A percentile compares a stretch with the other conserved stretches of the same genome.
Conservation (phyloP, 92 coral and sea anemone genomes). For the Phenganax subtilis region DNA sequence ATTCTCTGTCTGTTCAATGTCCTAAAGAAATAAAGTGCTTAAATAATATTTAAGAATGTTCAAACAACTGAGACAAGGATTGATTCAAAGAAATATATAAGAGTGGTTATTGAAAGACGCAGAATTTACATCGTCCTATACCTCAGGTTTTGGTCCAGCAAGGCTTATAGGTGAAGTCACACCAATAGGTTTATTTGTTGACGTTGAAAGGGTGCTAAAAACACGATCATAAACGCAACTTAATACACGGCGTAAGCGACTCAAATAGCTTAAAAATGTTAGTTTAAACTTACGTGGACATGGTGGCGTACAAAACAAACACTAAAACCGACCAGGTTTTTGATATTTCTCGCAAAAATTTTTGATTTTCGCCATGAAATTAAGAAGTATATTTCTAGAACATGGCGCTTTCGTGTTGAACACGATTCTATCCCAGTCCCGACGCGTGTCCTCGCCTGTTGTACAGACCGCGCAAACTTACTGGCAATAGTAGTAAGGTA, state of each 20-base stretch:
- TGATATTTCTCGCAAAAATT: not conserved
- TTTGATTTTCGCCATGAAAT: constrained; percentile 13
- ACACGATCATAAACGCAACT: constrained; percentile 8
- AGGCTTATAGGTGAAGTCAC: constrained; percentile 90
- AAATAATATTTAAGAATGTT: not conserved
- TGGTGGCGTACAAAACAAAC: constrained; percentile 2
- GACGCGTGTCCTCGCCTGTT: not conserved
- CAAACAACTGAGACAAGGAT: not conserved
- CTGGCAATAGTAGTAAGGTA: no score
- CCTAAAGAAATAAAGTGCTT: constrained; percentile 41
- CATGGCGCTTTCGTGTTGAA: constrained; percentile 17
- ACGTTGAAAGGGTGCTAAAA: not conserved
- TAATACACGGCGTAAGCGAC: not conserved
- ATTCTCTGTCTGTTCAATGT: constrained; percentile 61
- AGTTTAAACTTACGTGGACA: constrained; percentile 23
- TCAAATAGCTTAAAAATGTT: not conserved
- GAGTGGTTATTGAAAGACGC: not conserved
- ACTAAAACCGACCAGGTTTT: not conserved
- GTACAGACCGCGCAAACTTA: no score
- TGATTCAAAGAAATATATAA: not conserved
- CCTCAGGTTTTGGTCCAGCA: constrained; percentile 81
- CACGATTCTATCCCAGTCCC: constrained; percentile 39
- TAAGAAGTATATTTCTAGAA: not conserved
- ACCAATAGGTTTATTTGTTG: constrained; percentile 66
- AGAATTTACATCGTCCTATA: constrained; percentile 32